These are phyloP conservation scores for Plumapathes pennacea DNA, from an alignment of 92 coral and sea anemone genomes.

Conservation along the genomic window DNA sequence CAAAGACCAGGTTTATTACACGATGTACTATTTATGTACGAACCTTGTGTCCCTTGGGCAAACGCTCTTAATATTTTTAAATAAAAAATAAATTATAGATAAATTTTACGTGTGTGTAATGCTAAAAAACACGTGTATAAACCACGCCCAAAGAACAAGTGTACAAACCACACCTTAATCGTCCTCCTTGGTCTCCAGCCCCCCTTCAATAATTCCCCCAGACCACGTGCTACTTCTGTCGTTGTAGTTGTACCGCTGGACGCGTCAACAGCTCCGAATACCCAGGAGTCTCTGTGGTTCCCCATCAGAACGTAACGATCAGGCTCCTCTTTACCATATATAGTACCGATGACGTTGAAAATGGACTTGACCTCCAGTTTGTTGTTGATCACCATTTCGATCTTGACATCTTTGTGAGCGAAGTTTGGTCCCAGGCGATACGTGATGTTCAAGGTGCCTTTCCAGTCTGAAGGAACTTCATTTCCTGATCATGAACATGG, in stretches of 20 bases:
- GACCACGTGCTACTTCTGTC: constrained; percentile 82
- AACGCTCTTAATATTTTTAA: no score
- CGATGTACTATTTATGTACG: no score
- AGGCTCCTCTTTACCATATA: constrained; percentile 90
- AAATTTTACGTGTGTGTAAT: no score
- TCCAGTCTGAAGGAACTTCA: constrained; percentile 65
- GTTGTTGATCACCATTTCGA: constrained; percentile 60
- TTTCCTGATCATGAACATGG: constrained; percentile 45
- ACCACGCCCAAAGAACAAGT: no score
- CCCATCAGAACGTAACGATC: constrained; percentile 89
- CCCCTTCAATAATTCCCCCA: constrained; percentile 58
- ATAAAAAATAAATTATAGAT: no score
- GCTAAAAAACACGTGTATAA: no score
- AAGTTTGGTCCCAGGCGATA: constrained; percentile 75
- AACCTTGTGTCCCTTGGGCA: no score
- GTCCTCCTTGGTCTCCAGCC: constrained; percentile 99
- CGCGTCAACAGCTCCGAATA: constrained; percentile 86
- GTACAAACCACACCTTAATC: constrained; percentile 23
- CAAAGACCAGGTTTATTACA: no score
- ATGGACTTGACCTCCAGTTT: constrained; percentile 48
- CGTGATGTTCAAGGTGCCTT: constrained; percentile 40
- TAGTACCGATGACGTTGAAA: constrained; percentile 90
- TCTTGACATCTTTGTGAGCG: constrained; percentile 21
- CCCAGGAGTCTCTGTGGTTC: constrained; percentile 89
- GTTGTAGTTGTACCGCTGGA: constrained; percentile 70